phyloP scores from a whole-genome alignment of 2,888 invertebrate genomes.

The Erannis defoliaria region DNA sequence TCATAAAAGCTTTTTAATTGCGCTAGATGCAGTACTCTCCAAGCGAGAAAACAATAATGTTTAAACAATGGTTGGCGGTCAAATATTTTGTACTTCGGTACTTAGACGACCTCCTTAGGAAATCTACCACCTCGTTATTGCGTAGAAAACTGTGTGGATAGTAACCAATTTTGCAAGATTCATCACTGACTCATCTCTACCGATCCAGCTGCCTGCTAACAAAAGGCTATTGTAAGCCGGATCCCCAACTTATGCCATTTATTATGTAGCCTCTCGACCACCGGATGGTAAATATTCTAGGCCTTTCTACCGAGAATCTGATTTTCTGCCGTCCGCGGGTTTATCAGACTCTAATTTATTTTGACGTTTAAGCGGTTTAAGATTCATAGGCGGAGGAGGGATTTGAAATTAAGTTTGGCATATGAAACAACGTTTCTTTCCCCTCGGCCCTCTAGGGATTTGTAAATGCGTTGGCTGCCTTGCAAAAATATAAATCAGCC shows the following conservation, averaged over 20 bases:
- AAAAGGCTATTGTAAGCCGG: constrained; percentile 58
- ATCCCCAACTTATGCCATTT: constrained; percentile 69
- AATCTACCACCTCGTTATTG: too few species aligned
- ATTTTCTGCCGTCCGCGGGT: constrained; percentile 45
- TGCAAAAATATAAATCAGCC: too few species aligned
- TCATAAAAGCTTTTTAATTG: too few species aligned
- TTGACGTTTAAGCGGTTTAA: constrained; percentile 41
- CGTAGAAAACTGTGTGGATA: too few species aligned
- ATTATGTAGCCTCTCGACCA: constrained; percentile 62
- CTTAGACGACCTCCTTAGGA: too few species aligned
- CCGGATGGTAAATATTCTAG: constrained; percentile 61
- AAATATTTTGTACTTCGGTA: too few species aligned
- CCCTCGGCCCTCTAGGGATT: too few species aligned
- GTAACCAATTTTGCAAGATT: background rate
- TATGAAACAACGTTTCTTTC: too few species aligned
- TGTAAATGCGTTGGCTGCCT: too few species aligned
- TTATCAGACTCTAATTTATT: constrained; percentile 50
- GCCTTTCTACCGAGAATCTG: constrained; percentile 42
- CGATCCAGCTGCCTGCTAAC: constrained; percentile 43
- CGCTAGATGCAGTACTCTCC: too few species aligned
- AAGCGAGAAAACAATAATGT: too few species aligned
- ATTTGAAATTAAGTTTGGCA: constrained; percentile 20
- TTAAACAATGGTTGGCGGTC: too few species aligned
- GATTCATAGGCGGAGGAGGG: constrained; percentile 34
- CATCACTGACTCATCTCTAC: constrained; percentile 1